phyloP scores from a whole-genome alignment of 2,797 vertebrate genomes.

The Pempheris klunzingeri region DNA sequence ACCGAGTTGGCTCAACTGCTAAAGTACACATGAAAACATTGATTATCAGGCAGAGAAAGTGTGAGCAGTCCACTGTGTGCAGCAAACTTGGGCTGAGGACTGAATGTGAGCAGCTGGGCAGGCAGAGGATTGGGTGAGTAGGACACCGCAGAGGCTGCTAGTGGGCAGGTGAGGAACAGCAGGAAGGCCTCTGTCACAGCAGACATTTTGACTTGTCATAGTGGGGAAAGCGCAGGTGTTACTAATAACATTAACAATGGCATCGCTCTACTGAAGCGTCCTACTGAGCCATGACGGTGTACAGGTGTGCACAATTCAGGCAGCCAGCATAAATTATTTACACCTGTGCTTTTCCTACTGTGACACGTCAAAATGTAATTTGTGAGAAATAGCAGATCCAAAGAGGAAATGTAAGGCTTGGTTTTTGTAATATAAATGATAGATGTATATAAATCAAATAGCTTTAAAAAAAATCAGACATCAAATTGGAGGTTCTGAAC shows the following conservation, averaged over 20 bases:
- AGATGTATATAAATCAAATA: too few species aligned
- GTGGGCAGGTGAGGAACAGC: conserved; percentile 11
- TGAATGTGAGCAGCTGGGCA: conserved; percentile 9
- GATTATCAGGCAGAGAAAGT: conserved; percentile 28
- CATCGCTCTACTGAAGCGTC: not conserved
- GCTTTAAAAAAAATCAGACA: not conserved
- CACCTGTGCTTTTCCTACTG: too few species aligned
- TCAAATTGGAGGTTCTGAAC: not conserved
- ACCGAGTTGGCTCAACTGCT: conserved; percentile 1
- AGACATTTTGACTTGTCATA: not conserved
- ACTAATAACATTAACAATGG: not conserved
- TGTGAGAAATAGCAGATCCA: too few species aligned
- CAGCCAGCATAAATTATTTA: too few species aligned
- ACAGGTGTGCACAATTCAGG: too few species aligned
- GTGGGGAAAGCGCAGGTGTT: not conserved
- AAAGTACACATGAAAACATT: conserved; percentile 8
- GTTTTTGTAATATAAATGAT: not conserved
- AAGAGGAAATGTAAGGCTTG: not conserved
- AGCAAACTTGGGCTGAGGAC: not conserved
- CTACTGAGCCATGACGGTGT: too few species aligned
- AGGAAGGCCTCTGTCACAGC: not conserved
- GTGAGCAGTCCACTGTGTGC: not conserved
- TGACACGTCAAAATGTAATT: too few species aligned
- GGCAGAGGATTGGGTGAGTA: not conserved
- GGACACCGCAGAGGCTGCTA: not conserved